Percentiles rank a stretch among this genome's conserved stretches.
phyloP scores from a whole-genome alignment of 2,113 vertebrate genomes.

The Pygoscelis antarcticus region DNA sequence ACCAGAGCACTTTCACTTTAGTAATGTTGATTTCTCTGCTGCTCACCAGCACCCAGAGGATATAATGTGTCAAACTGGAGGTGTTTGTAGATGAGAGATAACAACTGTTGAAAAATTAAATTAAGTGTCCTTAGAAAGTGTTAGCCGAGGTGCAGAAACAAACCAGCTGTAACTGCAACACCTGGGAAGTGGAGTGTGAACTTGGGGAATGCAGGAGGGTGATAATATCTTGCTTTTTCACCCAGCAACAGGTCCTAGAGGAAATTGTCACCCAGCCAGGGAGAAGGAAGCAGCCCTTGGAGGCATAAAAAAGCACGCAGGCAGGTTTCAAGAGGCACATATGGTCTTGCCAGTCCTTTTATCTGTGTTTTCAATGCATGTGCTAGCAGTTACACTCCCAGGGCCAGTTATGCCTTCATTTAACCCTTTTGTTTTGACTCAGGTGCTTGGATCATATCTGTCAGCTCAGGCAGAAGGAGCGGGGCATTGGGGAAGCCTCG shows the following conservation, averaged over 20 bases:
- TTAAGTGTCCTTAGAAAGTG: background rate
- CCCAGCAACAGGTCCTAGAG: constrained; percentile 9
- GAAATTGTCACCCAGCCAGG: background rate
- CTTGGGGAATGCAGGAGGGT: background rate
- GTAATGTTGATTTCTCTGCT: background rate
- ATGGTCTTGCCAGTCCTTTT: background rate
- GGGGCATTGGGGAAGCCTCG: fast-evolving
- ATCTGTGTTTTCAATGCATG: background rate
- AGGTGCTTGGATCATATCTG: background rate
- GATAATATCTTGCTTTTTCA: constrained; percentile 36
- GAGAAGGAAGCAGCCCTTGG: background rate
- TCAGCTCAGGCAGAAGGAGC: background rate
- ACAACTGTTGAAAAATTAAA: background rate
- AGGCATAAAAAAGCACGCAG: background rate
- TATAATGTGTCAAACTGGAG: background rate
- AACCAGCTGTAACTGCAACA: background rate
- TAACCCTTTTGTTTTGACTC: background rate
- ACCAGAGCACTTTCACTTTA: background rate
- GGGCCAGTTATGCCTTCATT: background rate
- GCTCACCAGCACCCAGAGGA: background rate
- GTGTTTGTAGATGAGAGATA: constrained; percentile 27
- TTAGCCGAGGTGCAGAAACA: background rate
- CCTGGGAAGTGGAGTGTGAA: background rate
- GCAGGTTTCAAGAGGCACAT: background rate
- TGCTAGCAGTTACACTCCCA: background rate